phyloP scores from a whole-genome alignment of 2,888 invertebrate species.

The Linhomoeus sp. region DNA sequence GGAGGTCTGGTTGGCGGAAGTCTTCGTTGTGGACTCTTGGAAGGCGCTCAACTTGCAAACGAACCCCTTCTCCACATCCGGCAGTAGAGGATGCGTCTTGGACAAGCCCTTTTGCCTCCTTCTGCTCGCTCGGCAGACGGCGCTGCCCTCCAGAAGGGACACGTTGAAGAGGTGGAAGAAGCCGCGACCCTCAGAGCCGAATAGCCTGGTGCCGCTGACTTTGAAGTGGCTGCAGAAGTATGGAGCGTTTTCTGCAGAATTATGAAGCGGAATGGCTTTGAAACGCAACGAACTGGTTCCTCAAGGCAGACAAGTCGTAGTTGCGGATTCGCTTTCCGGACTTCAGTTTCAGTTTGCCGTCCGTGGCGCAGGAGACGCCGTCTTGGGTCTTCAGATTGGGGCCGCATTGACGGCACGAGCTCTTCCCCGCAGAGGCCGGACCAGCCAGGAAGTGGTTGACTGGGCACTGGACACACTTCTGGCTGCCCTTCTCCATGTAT shows the following conservation, averaged over 20 bases:
- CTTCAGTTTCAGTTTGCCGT: constrained; percentile 12
- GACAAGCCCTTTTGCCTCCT: no score
- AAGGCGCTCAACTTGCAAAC: no score
- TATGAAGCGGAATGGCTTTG: not conserved
- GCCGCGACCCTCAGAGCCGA: constrained; percentile 2
- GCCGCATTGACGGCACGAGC: constrained; percentile 15
- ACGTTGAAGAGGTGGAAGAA: constrained; percentile 7
- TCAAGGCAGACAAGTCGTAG: not conserved
- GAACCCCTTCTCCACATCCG: no score
- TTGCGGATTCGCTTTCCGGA: no score
- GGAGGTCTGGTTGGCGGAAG: no score
- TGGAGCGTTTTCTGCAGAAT: not conserved
- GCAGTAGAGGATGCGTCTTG: no score
- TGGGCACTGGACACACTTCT: constrained; percentile 34
- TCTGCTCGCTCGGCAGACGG: not conserved
- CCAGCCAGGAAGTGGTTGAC: constrained; percentile 22
- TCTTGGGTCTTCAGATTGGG: not conserved
- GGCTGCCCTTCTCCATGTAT: constrained; percentile 29
- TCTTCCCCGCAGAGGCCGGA: no score
- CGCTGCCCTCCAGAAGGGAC: not conserved
- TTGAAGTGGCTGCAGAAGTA: constrained; percentile 20
- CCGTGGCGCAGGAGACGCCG: constrained; percentile 16
- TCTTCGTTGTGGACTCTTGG: no score
- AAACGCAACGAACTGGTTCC: not conserved
- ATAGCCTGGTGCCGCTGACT: constrained; percentile 20